Base-by-base conservation (phyloP, 2,797 vertebrate genomes). In the Notolabrus celidotus region DNA sequence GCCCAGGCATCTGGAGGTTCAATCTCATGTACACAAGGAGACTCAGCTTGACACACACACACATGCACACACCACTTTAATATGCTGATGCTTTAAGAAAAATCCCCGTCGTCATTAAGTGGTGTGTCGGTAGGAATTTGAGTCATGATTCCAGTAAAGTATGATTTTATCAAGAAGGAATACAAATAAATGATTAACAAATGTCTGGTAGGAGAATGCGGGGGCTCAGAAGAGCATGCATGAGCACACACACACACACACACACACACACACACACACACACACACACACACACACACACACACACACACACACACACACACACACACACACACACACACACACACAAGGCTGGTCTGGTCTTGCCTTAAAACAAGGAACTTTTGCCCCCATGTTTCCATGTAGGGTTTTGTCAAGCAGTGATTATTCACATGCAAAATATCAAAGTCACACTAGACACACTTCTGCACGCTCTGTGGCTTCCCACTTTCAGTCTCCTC, bases 1-100 rank as follows among this genome's bases (percentile, higher is more conserved):
- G 80, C 58, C 64, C 41, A 70, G 65, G 67, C 84, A 88, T 87
- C 79, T 83, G 76, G 71, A 72, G 74, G 52, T 77, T 50, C 61
- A 36, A 49, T 71, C 69, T 74, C 56, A 74, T 72, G 54, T 75
- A 72, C 69, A 75, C 56, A 80, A 53, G 43, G 23, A 62, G 20
- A 62, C 74, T 54, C 63, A 57, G 70, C 38, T 52, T 50, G 34
- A 55, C 14, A 23, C 34, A 25, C 15, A 22, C 17, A 51, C 45
- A 50, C 27, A 53, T 29, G 15, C 29, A 33, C 46, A 8, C 25
- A 27, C 53, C 23, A 61, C 34, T 46, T 38, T 52, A n/a, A 56
- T 20, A 23, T 22, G 15, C 25, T 31, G n/a, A 41, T 31, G 25
- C n/a, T 55, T 42, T 57, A 36, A n/a, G 22, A 56, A 47, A 41